Evolutionary conservation across 2,797 vertebrate genomes (phyloP).

Genomic region (Cuniculus paca): DNA sequence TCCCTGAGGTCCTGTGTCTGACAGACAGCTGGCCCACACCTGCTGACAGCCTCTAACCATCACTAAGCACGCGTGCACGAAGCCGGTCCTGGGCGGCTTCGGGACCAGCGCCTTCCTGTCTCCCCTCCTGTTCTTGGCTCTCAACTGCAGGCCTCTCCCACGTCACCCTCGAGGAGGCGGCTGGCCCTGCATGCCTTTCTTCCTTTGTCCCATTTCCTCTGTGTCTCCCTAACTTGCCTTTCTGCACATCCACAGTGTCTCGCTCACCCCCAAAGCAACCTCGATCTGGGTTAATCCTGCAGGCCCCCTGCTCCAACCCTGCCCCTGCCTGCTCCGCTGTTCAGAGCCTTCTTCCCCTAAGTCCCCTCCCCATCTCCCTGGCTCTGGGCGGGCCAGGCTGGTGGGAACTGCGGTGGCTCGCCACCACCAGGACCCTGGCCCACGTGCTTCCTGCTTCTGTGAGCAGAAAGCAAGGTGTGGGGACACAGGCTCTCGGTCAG

Average conservation of each 20-base stretch:
- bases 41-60: background rate
- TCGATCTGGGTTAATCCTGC: accelerated
- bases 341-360: background rate
- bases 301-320: accelerated
- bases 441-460: background rate
- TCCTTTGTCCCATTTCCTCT: background rate
- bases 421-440: background rate
- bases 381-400: background rate
- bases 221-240: background rate
- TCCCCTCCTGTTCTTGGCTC: background rate
- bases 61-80: accelerated
- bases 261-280: accelerated
- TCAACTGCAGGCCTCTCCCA: accelerated
- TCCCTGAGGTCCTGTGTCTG: background rate
- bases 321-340: too few species aligned
- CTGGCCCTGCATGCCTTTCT: background rate
- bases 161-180: accelerated
- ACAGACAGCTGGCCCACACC: background rate
- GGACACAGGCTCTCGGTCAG: background rate
- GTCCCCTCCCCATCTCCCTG: background rate
- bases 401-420: background rate
- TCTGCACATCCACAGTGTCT: accelerated
- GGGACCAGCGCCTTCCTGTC: accelerated
- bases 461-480: background rate
- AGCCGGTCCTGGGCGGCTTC: background rate